Base-by-base conservation (phyloP, 2,797 vertebrate genomes). In the Clarias laeviceps region DNA sequence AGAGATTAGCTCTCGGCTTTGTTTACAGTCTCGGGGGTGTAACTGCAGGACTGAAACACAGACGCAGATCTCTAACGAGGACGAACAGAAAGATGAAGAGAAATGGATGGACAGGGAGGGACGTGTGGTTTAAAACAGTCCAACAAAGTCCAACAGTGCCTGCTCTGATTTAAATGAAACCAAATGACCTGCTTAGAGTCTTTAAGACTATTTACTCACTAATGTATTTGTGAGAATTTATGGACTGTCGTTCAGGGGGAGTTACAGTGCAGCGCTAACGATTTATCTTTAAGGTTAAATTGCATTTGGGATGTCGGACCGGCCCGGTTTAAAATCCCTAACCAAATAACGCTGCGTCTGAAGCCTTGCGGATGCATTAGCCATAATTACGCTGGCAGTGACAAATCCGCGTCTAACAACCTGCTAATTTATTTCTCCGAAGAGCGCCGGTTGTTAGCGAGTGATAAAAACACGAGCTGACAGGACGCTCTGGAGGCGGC, bases 241-340 rank as follows among this genome's bases (percentile, higher is more conserved):
- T 92, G 87, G 84, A 76, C 68, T 89, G 89, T 89, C 89, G 82
- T 86, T 85, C 77, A 83, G 54, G 32, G 57, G 68, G 84, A 90
- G 84, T 89, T 89, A 85, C 88, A 82, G 78, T 88, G 85, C 79
- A 73, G 80, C 50, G 17, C 72, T 85, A 66, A 88, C 82, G 81
- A 90, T 92, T 91, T 83, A 90, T 91, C 89, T 90, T 89, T 88
- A 87, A 88, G 88, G 89, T 89, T 83, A 89, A 92, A 91, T 88
- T 87, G 86, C 89, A 85, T 87, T 88, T 87, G 82, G 82, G 65
- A 85, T 70, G 84, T 86, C 87, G 85, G 84, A 85, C 70, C 17
- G 82, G 78, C 86, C 88, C 79, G 62, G 83, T 88, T 89, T 87
- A 86, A 89, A 89, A 82, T 70, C 85, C 87, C 87, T 88, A 89